A percentile compares a stretch with the other conserved stretches of the same genome.
Evolutionary conservation across 2,888 invertebrate genomes (phyloP).

Genomic region (Meloe dianella): DNA sequence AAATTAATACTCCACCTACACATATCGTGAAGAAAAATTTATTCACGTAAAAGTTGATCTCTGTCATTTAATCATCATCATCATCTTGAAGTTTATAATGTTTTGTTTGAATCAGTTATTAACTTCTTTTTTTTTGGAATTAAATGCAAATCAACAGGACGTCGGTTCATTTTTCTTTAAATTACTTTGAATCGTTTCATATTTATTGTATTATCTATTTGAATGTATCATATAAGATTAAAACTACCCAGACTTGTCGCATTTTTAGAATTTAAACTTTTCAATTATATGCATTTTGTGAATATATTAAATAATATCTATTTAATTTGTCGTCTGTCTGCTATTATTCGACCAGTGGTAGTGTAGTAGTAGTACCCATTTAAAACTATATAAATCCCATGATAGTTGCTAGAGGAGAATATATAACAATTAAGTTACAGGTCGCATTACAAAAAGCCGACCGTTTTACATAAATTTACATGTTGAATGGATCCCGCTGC

Average conservation of each 20-base stretch:
- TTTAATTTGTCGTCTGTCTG: not conserved
- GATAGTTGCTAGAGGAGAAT: slow-evolving; percentile 45
- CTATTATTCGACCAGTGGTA: not conserved
- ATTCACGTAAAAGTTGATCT: not conserved
- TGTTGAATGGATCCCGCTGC: slow-evolving; percentile 52
- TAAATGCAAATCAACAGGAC: not conserved
- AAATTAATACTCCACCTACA: slow-evolving; percentile 3
- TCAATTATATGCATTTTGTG: not conserved
- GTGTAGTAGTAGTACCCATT: slow-evolving; percentile 27
- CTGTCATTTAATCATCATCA: slow-evolving; percentile 5
- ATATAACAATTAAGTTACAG: slow-evolving; percentile 56
- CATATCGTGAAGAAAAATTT: not conserved
- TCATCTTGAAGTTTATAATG: slow-evolving; percentile 3
- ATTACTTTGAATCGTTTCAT: not conserved
- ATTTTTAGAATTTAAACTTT: not conserved
- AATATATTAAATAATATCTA: not conserved
- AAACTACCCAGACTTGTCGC: not conserved
- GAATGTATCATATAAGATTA: not conserved
- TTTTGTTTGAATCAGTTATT: not conserved
- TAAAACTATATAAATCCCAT: slow-evolving; percentile 27
- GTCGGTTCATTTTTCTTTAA: not conserved
- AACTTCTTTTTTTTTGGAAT: not conserved
- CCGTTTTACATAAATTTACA: slow-evolving; percentile 59
- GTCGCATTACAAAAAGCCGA: slow-evolving; percentile 53
- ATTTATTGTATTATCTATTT: not conserved